Base-by-base conservation (phyloP, 1,140 invertebrate species). In the Pachypsylla venusta region DNA sequence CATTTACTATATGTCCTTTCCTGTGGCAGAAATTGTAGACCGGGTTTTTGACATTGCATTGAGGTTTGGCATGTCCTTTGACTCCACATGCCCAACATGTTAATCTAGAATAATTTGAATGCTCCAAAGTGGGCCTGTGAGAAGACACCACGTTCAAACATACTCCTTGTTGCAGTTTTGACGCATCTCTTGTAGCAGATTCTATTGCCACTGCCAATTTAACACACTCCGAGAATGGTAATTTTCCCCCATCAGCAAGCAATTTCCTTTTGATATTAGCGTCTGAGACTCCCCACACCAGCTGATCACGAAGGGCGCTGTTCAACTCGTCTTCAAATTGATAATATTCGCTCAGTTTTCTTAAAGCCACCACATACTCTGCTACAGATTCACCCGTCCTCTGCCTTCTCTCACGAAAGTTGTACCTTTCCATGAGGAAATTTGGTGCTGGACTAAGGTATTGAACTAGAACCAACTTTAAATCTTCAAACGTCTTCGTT, bases 191-290 rank as follows among this genome's bases (percentile, higher is more conserved):
- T 10, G 30, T 35, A 35, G 30, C 30, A 10, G 30, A 10, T 35
- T 35, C 30, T 10, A 35, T 35, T 10, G 30, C 7, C n/a, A n/a
- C n/a, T 35, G 30, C 30, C 30, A 35, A 35, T 35, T 35, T 35
- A 10, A n/a, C 22, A 22, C 22, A 22, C 22, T 22, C 48, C 10
- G 14, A 16, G 22, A 16, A 16, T 7, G 10, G 10, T 20, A 53
- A 53, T 16, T n/a, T 53, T 53, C 48, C 40, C 3, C 24, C 5
- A 26, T 53, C 42, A 48, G 25, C 42, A 14, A 39, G 48, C 14
- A 58, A 16, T 58, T 58, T 58, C 26, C 48, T 58, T 28, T 58
- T 58, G 0, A 58, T 14, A 20, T 14, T 58, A 22, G 39, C 16
- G 39, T 58, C 39, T 12, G 2, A 26, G 1, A 58, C 39, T 1